Evolutionary conservation across 2,888 invertebrate species (phyloP).

Genomic region (Cotesia congregata): DNA sequence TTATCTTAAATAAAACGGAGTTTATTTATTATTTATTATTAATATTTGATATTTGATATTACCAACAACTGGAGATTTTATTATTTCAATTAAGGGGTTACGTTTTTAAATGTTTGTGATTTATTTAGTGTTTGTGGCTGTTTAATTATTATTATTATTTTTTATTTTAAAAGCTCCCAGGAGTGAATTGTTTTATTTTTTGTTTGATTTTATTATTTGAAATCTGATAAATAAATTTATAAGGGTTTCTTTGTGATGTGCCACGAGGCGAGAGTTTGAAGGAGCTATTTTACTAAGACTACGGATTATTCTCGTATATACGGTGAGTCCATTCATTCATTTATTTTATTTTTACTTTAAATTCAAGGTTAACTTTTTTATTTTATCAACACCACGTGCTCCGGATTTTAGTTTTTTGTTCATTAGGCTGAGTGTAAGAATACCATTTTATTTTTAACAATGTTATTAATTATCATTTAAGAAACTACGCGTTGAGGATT

Average conservation of each 20-base stretch:
- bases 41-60: background rate
- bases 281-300: constrained; percentile 54
- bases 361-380: background rate
- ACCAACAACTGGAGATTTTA: background rate
- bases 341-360: constrained; percentile 2
- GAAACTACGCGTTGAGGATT: no score
- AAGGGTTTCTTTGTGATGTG: constrained; percentile 54
- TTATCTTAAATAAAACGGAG: background rate
- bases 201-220: constrained; percentile 16
- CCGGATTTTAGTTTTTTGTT: background rate
- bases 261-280: constrained; percentile 53
- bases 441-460: no score
- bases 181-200: constrained; percentile 23
- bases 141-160: constrained; percentile 16
- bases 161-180: background rate
- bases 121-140: background rate
- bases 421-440: no score
- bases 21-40: background rate
- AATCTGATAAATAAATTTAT: constrained; percentile 22
- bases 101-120: background rate
- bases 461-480: no score
- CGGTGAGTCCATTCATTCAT: constrained; percentile 55
- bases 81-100: background rate
- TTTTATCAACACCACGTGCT: background rate
- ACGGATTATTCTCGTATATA: constrained; percentile 65